Evolutionary conservation across 2,888 invertebrate species (phyloP).

Genomic region (Selenia dentaria): DNA sequence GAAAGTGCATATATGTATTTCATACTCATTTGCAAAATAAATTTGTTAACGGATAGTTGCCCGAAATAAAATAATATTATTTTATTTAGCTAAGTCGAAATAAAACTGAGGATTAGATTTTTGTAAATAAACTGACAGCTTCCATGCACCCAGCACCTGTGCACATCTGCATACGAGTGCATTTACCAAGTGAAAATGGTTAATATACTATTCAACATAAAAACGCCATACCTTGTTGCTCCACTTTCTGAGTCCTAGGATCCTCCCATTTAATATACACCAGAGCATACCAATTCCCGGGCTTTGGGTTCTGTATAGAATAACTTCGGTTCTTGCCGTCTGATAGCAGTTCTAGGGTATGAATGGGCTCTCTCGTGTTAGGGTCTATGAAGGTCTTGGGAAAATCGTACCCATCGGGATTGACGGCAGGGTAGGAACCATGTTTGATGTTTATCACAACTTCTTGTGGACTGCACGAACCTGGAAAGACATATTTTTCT

Average conservation of each 20-base stretch:
- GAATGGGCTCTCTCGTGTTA: constrained; percentile 71
- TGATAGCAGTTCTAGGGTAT: constrained; percentile 85
- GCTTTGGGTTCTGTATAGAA: constrained; percentile 86
- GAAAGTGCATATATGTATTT: too few relatives aligned
- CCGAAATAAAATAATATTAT: too few relatives aligned
- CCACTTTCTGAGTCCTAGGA: constrained; percentile 88
- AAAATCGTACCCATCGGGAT: constrained; percentile 91
- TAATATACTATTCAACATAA: too few relatives aligned
- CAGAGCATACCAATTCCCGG: constrained; percentile 92
- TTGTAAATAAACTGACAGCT: too few relatives aligned
- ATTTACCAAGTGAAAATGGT: too few relatives aligned
- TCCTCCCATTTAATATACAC: constrained; percentile 92
- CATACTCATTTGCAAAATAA: too few relatives aligned
- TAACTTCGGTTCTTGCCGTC: constrained; percentile 85
- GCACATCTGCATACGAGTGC: too few relatives aligned
- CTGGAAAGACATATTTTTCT: constrained; percentile 52
- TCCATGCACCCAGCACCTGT: too few relatives aligned
- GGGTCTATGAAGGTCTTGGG: constrained; percentile 86
- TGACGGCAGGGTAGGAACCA: constrained; percentile 92
- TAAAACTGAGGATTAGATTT: too few relatives aligned
- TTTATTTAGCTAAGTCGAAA: too few relatives aligned
- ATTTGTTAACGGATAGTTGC: too few relatives aligned
- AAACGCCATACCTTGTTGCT: constrained; percentile 91
- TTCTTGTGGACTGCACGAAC: constrained; percentile 85
- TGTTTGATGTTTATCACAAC: constrained; percentile 90